Evolutionary conservation across 2,113 vertebrate species (phyloP), one percentile per base, ranked within the genome.

Genomic region (Phyllostomus hastatus): DNA sequence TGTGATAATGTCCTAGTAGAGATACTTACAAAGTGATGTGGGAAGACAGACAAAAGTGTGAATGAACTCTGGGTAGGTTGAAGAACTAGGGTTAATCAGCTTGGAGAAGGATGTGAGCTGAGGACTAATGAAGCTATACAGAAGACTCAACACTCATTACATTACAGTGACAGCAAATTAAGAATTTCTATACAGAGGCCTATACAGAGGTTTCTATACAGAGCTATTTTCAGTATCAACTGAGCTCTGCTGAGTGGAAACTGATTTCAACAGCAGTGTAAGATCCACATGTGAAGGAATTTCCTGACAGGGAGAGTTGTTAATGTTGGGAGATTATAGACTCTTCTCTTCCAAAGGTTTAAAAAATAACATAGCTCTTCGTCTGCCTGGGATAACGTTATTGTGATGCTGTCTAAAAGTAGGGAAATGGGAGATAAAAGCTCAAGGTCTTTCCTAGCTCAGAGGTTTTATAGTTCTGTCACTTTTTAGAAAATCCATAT

Each of bases 321-420:
- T 95, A 92, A 95, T 59, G 46, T 75, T 81, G 35, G 81, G 88
- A 94, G 72, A 84, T 64, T 82, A 20, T 64, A 91, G 96, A 92
- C 82, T 95, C 72, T 97, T 97, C 83, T 88, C 31, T 66, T 94
- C 80, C 26, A n/a, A 57, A 97, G 92, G 15, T 94, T 97, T 97
- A n/a, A 91, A 95, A 97, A 97, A 95, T 91, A 95, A 64, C n/a
- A 54, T 70, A 85, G 87, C 35, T 96, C 70, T 92, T 97, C 83
- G 95, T 97, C 96, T 80, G 67, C 59, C 86, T 84, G 38, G 48
- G 70, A 82, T 79, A 92, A 67, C 64, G 85, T 94, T 95, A 93
- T 88, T 96, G 89, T 95, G 67, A 91, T 87, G 54, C 50, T 92
- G 46, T 84, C 87, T 95, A 76, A 95, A 95, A 87, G 19, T 24